A percentile compares a stretch with the other conserved stretches of the same genome.
Conservation (phyloP, 2,113 vertebrate genomes). For the Amblyopsis rosae region DNA sequence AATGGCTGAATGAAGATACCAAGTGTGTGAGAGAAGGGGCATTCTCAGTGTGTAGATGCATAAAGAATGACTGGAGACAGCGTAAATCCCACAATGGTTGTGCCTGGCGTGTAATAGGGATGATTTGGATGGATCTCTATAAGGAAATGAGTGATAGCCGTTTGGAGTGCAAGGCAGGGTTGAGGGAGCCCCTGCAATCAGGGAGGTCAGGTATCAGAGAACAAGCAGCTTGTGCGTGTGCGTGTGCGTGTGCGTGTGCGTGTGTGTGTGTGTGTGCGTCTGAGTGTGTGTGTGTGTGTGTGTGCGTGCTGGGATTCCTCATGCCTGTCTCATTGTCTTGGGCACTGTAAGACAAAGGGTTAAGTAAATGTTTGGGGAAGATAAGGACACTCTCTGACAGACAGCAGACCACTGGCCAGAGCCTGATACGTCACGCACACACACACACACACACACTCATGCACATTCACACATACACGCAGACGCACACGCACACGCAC, state of each 20-base stretch:
- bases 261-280: conserved; percentile 25
- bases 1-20: not conserved
- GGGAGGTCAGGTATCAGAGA: conserved; percentile 31
- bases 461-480: not conserved
- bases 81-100: not conserved
- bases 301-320: conserved; percentile 60
- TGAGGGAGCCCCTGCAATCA: conserved; percentile 30
- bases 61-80: too few relatives aligned
- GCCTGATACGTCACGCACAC: conserved; percentile 58
- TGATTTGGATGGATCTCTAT: conserved; percentile 12
- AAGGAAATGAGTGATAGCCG: conserved; percentile 8
- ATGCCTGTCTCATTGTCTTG: conserved; percentile 75
- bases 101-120: not conserved
- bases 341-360: conserved; percentile 83
- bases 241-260: conserved; percentile 17
- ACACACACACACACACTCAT: conserved; percentile 23
- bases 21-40: not conserved
- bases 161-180: conserved; percentile 34
- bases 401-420: conserved; percentile 79
- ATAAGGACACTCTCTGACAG: conserved; percentile 83
- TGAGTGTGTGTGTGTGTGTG: not conserved
- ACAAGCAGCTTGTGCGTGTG: conserved; percentile 22
- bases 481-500: conserved; percentile 8
- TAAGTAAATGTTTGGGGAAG: conserved; percentile 87
- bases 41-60: not conserved